phyloP scores from a whole-genome alignment of 2,113 vertebrate species.

The Archocentrus centrarchus region DNA sequence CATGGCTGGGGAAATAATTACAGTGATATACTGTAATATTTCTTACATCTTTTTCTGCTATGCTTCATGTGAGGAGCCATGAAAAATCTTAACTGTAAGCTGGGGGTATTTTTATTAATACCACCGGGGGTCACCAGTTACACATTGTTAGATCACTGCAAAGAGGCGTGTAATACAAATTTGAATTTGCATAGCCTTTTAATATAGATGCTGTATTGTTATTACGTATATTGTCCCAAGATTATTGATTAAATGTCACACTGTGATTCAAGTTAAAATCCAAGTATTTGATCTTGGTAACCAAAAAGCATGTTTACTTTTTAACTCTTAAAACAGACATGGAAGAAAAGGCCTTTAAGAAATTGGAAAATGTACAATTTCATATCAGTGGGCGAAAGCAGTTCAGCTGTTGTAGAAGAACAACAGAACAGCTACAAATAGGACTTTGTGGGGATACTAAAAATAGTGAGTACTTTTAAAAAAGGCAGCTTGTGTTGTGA shows the following conservation, averaged over 20 bases:
- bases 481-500: not conserved
- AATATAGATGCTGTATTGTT: not conserved
- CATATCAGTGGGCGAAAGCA: not conserved
- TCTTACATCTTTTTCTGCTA: fast-evolving
- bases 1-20: not conserved
- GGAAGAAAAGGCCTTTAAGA: not conserved
- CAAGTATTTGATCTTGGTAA: not conserved
- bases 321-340: not conserved
- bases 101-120: not conserved
- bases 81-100: not conserved
- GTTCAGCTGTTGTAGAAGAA: not conserved
- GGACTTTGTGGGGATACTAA: not conserved
- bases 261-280: not conserved
- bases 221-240: not conserved
- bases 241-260: not conserved
- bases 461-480: not conserved
- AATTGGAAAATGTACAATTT: fast-evolving
- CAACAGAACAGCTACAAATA: not conserved
- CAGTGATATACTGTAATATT: not conserved
- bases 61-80: fast-evolving
- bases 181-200: not conserved
- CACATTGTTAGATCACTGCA: not conserved
- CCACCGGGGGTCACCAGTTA: conserved; percentile 8
- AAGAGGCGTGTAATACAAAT: not conserved
- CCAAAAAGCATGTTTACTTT: not conserved